Evolutionary conservation across 1,140 invertebrate genomes (phyloP).

Genomic region (Caenorhabditis brenneri): DNA sequence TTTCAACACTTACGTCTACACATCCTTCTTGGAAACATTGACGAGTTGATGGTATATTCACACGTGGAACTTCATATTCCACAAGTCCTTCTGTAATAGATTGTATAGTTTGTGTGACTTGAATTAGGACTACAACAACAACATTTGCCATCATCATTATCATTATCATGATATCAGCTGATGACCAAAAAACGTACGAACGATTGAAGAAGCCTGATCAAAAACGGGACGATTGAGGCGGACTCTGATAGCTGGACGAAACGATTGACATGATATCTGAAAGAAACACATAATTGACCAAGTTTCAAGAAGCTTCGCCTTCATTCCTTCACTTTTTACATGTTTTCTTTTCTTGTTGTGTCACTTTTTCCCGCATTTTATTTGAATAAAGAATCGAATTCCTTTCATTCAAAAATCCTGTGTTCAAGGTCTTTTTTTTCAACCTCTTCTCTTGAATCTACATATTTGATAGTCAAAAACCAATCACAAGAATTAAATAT

Average conservation of each 20-base stretch:
- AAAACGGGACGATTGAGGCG: slow-evolving; percentile 50
- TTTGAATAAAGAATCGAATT: neutral
- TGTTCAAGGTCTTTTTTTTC: slow-evolving; percentile 22
- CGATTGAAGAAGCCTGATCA: slow-evolving; percentile 52
- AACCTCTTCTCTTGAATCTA: neutral
- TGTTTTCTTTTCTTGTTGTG: neutral
- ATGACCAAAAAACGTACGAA: slow-evolving; percentile 45
- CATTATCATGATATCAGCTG: neutral
- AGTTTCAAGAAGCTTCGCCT: neutral
- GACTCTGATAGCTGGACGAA: slow-evolving; percentile 43
- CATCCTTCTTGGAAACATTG: slow-evolving; percentile 60
- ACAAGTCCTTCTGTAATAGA: slow-evolving; percentile 48
- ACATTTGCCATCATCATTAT: neutral
- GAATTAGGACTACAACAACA: neutral
- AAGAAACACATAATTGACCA: neutral
- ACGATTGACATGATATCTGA: slow-evolving; percentile 5
- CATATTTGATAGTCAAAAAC: slow-evolving; percentile 33
- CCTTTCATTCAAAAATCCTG: neutral
- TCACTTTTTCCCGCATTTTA: slow-evolving; percentile 15
- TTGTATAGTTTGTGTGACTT: neutral
- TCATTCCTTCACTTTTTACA: neutral
- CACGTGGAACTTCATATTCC: slow-evolving; percentile 52
- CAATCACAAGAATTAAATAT: neutral
- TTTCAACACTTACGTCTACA: slow-evolving; percentile 46
- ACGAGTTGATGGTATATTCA: slow-evolving; percentile 44